A percentile compares a stretch with the other conserved stretches of the same genome.
These are phyloP conservation scores for Leptinotarsa juncta DNA, from an alignment of 2,888 invertebrate genomes.

Conservation along the genomic window DNA sequence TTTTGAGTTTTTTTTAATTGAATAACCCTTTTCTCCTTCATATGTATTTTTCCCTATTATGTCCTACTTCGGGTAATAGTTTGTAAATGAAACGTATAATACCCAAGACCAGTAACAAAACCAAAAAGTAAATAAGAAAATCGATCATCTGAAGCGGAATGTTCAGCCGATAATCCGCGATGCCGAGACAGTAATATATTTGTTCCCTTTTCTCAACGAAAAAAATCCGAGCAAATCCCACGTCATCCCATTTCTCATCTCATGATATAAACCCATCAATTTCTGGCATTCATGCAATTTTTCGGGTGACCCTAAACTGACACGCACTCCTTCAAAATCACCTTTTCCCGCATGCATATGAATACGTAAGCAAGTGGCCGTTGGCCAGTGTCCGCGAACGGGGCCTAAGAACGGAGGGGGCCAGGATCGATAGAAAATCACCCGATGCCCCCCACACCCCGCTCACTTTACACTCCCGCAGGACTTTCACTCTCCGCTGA, in stretches of 20 bases:
- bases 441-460: constrained; percentile 47
- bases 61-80: too few relatives aligned
- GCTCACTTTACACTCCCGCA: constrained; percentile 66
- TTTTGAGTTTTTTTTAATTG: too few relatives aligned
- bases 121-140: neutral
- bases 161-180: neutral
- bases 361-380: constrained; percentile 65
- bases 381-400: constrained; percentile 62
- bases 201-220: constrained; percentile 15
- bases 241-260: constrained; percentile 21
- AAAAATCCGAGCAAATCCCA: constrained; percentile 34
- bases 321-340: constrained; percentile 43
- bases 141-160: neutral
- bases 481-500: constrained; percentile 64
- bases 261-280: constrained; percentile 32
- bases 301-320: constrained; percentile 42
- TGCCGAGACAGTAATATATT: constrained; percentile 28
- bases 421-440: constrained; percentile 61
- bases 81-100: too few relatives aligned
- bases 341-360: constrained; percentile 57
- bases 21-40: too few relatives aligned
- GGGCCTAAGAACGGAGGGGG: constrained; percentile 58
- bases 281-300: constrained; percentile 40
- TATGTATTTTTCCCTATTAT: too few relatives aligned
- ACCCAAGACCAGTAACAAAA: too few relatives aligned